A percentile compares a stretch with the other conserved stretches of the same genome.
Evolutionary conservation across 2,113 vertebrate genomes (phyloP).

Genomic region (Pseudonaja textilis): DNA sequence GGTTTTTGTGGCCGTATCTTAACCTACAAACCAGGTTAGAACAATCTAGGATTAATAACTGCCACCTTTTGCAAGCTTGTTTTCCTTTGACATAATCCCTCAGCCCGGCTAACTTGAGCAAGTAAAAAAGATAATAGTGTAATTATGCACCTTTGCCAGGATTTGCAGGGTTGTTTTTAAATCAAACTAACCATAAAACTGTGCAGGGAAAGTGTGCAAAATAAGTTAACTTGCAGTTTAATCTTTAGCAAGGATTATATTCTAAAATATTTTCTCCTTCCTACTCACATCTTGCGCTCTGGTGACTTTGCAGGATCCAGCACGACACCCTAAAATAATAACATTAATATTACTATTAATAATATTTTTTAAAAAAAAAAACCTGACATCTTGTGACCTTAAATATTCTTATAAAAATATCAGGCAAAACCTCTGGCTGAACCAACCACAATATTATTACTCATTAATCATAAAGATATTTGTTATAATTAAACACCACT

Average conservation of each 20-base stretch:
- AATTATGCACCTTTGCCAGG: too few species aligned
- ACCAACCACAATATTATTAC: neutral
- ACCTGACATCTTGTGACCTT: neutral
- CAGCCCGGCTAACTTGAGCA: neutral
- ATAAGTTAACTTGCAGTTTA: too few species aligned
- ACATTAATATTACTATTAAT: neutral
- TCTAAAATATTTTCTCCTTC: neutral
- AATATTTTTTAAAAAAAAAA: neutral
- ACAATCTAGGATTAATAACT: neutral
- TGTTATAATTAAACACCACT: neutral
- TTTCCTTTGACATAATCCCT: fast-evolving
- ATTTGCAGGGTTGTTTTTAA: too few species aligned
- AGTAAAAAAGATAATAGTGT: too few species aligned
- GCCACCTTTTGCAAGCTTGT: neutral
- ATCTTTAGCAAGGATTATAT: too few species aligned
- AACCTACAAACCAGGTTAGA: neutral
- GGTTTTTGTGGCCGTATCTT: too few species aligned
- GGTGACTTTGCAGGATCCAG: neutral
- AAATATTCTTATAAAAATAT: neutral
- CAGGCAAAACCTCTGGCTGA: neutral
- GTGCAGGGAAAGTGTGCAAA: too few species aligned
- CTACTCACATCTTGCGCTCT: neutral
- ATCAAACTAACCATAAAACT: too few species aligned
- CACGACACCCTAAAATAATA: neutral
- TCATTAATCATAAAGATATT: neutral